phyloP scores from a whole-genome alignment of 2,888 invertebrate genomes.

The Acrobeloides nanus region DNA sequence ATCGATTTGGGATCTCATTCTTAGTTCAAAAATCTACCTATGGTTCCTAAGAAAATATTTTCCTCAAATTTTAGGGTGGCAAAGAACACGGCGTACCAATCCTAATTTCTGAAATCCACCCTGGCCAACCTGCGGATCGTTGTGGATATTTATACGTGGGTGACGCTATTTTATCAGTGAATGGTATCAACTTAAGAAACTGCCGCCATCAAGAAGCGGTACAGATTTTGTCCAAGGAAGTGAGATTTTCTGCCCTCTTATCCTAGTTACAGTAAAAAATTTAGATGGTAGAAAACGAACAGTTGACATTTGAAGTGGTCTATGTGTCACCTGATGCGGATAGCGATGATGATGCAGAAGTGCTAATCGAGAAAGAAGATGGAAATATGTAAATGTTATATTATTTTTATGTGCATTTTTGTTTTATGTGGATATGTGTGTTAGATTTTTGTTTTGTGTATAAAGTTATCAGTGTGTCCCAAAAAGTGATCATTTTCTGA shows the following conservation, averaged over 20 bases:
- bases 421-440: no score
- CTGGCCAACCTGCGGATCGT: constrained; percentile 71
- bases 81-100: constrained; percentile 79
- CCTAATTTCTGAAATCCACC: constrained; percentile 71
- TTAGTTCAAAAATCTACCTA: no score
- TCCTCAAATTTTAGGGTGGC: constrained; percentile 68
- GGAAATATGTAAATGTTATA: constrained; percentile 27
- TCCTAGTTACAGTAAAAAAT: constrained; percentile 8
- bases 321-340: constrained; percentile 68
- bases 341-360: constrained; percentile 57
- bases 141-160: constrained; percentile 70
- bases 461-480: no score
- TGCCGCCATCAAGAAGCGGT: constrained; percentile 70
- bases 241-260: constrained; percentile 30
- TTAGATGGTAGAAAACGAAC: constrained; percentile 49
- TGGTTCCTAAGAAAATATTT: no score
- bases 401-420: not conserved
- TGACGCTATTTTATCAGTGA: constrained; percentile 75
- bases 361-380: constrained; percentile 42
- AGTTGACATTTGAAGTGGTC: constrained; percentile 70
- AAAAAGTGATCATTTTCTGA: no score
- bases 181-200: constrained; percentile 70
- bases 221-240: constrained; percentile 69
- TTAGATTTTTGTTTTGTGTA: no score
- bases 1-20: no score